Base-by-base conservation (phyloP, 1,140 invertebrate genomes). In the Cataglyphis hispanica region DNA sequence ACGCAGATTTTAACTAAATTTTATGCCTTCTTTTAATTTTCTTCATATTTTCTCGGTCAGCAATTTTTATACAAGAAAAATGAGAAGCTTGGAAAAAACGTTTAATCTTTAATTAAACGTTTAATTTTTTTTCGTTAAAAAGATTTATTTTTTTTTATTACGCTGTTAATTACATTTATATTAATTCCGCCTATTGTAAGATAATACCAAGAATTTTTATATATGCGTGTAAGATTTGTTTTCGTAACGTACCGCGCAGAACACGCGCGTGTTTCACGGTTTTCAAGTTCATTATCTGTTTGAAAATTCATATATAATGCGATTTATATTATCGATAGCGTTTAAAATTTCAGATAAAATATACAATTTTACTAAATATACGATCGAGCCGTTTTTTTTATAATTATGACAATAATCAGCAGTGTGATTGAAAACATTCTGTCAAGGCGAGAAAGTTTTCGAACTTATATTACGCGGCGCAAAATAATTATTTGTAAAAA, bases 401-500 rank as follows among this genome's bases (percentile, higher is more conserved):
- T 7, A n/a, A 19, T 80, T 56, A 34, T 22, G 53, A 25, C 34
- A 75, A 22, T 25, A 80, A 27, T 13, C 4, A 25, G 13, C 63
- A n/a, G 19, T 43, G 43, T 67, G 43, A 67, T 31, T 53, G 1
- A 0, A 25, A 50, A 25, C 22, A 56, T 56, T 40, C 2, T 64
- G 46, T 4, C 76, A 46, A 43, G 66, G 13, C 60, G 72, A 78
- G 86, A 86, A 86, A 69, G 87, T 67, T 50, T 50, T 50, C 25
- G 63, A 77, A 84, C 87, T 58, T 76, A 34, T 67, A 60, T 64
- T 13, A 31, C 16, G 53, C 19, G 43, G 46, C 27, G 16, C 66
- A 76, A 31, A 31, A 88, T 83, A 56, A 87, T 86, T 86, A 8
- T 22, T 27, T 25, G 72, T 81, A 69, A 70, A 66, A 64, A 78